These are phyloP conservation scores for Drosophila monieri DNA, from an alignment of 2,888 invertebrate species.

Conservation along the genomic window DNA sequence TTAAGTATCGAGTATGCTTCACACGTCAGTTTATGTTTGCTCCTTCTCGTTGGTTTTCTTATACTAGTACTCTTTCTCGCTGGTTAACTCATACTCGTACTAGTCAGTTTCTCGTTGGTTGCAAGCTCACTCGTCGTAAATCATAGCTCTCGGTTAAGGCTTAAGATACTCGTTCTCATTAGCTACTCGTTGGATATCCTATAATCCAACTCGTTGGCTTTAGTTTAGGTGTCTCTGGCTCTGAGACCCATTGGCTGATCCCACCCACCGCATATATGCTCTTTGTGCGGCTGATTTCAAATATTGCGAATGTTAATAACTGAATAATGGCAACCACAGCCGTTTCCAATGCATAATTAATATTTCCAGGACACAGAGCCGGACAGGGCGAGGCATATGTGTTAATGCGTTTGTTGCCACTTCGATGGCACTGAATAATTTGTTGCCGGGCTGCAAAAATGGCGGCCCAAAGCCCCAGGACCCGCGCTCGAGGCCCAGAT, in stretches of 20 bases:
- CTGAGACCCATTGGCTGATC: constrained; percentile 8
- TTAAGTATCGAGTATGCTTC: too few species aligned
- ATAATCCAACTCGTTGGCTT: too few species aligned
- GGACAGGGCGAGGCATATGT: neutral
- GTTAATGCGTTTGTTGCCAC: constrained; percentile 22
- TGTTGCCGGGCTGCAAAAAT: constrained; percentile 1
- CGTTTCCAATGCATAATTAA: constrained; percentile 34
- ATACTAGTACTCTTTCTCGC: too few species aligned
- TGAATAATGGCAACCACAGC: constrained; percentile 24
- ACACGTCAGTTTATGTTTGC: too few species aligned
- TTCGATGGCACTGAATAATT: constrained; percentile 14
- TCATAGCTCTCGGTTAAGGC: too few species aligned
- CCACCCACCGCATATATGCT: neutral
- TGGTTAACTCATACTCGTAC: too few species aligned
- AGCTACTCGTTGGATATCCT: too few species aligned
- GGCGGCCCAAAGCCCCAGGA: neutral
- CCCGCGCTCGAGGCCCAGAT: neutral
- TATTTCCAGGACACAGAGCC: constrained; percentile 1
- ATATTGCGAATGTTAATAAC: constrained; percentile 19
- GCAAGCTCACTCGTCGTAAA: too few species aligned
- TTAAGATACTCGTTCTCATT: too few species aligned
- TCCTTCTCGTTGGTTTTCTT: too few species aligned
- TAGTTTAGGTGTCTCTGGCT: neutral
- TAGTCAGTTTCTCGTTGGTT: too few species aligned
- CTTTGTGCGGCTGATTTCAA: neutral